Evolutionary conservation across 2,797 vertebrate species (phyloP).

Genomic region (Pangasius larnaudii): DNA sequence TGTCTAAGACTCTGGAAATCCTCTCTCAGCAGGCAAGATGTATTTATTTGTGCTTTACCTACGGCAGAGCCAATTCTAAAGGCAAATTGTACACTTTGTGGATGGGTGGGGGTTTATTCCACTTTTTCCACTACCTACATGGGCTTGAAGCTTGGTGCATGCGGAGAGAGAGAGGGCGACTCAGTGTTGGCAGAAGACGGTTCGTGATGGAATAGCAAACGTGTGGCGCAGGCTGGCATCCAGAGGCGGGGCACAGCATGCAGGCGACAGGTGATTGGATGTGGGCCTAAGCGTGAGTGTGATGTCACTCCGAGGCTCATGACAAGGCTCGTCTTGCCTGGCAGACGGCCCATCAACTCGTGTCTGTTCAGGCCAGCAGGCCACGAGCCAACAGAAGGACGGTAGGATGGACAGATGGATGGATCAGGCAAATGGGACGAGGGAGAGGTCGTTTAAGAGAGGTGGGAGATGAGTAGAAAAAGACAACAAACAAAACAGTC

Average conservation of each 20-base stretch:
- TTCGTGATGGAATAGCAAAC: slow-evolving; percentile 55
- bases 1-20: slow-evolving; percentile 1
- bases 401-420: slow-evolving; percentile 49
- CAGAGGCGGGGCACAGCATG: slow-evolving; percentile 78
- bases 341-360: slow-evolving; percentile 52
- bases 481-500: slow-evolving; percentile 77
- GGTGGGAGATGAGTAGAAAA: slow-evolving; percentile 77
- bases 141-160: slow-evolving; percentile 49
- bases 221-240: slow-evolving; percentile 60
- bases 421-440: slow-evolving; percentile 65
- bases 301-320: slow-evolving; percentile 57
- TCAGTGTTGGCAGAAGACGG: slow-evolving; percentile 60
- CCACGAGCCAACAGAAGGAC: slow-evolving; percentile 33
- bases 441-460: slow-evolving; percentile 68
- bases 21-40: background rate
- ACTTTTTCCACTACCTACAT: slow-evolving; percentile 44
- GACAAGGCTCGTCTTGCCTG: slow-evolving; percentile 57
- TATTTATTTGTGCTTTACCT: background rate
- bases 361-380: slow-evolving; percentile 60
- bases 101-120: background rate
- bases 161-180: slow-evolving; percentile 46
- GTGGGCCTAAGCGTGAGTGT: slow-evolving; percentile 57
- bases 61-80: background rate
- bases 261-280: slow-evolving; percentile 76
- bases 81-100: background rate